Evolutionary conservation across 2,797 vertebrate species (phyloP), one percentile per base, ranked within the genome.

Genomic region (Neosilurus hyrtlii): DNA sequence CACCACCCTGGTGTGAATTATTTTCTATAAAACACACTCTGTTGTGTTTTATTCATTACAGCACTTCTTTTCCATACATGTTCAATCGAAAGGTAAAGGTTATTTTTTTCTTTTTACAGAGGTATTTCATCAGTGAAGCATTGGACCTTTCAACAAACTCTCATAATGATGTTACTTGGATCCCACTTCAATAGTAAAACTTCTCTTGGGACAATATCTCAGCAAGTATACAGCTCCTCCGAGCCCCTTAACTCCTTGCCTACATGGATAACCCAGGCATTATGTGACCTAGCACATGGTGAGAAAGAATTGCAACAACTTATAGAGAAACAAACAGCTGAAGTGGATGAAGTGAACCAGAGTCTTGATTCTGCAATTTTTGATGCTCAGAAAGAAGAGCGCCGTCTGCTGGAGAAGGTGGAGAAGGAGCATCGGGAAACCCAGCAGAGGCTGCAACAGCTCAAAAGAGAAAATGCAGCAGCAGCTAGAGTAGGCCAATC

Each of bases 381-480:
- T 67, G 87, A 87, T 72, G 93, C 92, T 62, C 93, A 93, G 80
- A 89, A 90, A 80, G 92, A 93, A 77, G 94, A 95, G 79, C 88
- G 91, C 2, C 91, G 88, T 10, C 89, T 95, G 54, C 89, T 94
- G 72, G 91, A 92, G 65, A 93, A 90, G 81, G 84, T 94, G 0
- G 91, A 93, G 80, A 89, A 89, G 78, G 92, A 93, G 70, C 91
- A 93, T 85, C 89, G 90, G 61, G 91, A 93, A 30, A 87, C 88
- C 56, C 93, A 93, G 84, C 84, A 73, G 37, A 84, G 80, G 15
- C 89, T 96, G 0, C 91, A 91, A 71, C 91, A 93, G 84, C 85
- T 95, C 49, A 94, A 93, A 82, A 90, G 92, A 52, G 93, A 94
- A 86, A 95, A 95, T 35, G 88, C 90, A 20, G 91, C 91, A 1